phyloP scores from a whole-genome alignment of 2,113 vertebrate genomes.

The Eudyptes chrysolophus region DNA sequence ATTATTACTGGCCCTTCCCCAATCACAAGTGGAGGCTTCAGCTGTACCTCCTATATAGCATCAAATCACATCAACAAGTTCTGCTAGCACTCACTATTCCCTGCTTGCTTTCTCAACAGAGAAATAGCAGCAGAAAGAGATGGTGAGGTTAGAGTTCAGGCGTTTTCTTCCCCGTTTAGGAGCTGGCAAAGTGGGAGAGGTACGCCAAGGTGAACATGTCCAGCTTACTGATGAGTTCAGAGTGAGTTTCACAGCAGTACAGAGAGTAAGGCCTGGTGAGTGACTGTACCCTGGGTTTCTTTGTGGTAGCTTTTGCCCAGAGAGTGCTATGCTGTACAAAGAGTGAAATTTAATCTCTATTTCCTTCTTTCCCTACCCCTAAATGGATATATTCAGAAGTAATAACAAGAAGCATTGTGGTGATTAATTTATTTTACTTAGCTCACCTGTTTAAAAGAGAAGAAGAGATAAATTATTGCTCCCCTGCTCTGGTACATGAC shows the following conservation, averaged over 20 bases:
- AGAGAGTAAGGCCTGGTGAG: neutral
- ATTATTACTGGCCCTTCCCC: neutral
- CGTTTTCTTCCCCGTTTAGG: neutral
- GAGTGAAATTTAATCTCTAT: neutral
- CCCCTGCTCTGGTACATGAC: neutral
- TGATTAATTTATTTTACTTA: neutral
- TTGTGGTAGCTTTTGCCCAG: neutral
- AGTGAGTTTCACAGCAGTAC: accelerated
- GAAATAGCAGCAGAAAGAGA: neutral
- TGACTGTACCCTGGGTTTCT: neutral
- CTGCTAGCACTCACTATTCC: neutral
- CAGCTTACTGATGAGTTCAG: neutral
- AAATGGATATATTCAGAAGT: neutral
- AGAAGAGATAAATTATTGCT: neutral
- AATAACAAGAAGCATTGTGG: neutral
- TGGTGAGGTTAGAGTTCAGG: neutral
- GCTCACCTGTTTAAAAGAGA: neutral
- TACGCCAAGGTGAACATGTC: accelerated
- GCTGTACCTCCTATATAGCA: too few relatives aligned
- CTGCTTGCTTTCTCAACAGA: neutral
- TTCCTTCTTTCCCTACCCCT: neutral
- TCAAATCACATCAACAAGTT: neutral
- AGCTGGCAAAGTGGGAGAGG: neutral
- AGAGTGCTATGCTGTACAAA: neutral
- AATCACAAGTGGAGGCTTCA: neutral